A percentile compares a stretch with the other conserved stretches of the same genome.
Conservation (phyloP, 2,888 invertebrate genomes). For the Cataglyphis cursor region DNA sequence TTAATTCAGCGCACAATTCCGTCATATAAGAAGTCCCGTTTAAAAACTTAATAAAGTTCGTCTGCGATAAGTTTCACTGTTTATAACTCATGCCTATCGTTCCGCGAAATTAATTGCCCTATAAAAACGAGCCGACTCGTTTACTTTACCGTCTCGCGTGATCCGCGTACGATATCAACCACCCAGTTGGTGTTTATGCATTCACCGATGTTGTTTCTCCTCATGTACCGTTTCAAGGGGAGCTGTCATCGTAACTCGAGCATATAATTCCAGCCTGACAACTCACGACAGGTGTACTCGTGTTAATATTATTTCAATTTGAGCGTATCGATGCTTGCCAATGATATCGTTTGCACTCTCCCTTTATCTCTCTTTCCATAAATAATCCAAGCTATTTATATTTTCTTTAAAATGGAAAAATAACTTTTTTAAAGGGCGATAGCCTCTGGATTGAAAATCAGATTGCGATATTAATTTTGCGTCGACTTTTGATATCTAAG, state of each 20-base stretch:
- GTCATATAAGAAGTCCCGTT: not conserved
- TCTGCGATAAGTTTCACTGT: not conserved
- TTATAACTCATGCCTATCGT: slow-evolving; percentile 1
- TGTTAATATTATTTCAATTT: slow-evolving; percentile 19
- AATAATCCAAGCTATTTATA: not conserved
- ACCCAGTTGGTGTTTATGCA: slow-evolving; percentile 4
- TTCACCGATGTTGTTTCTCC: not conserved
- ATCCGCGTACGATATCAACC: slow-evolving; percentile 23
- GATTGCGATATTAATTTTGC: not conserved
- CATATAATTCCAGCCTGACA: not conserved
- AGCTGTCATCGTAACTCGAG: not conserved
- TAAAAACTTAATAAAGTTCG: not conserved
- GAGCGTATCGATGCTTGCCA: not conserved
- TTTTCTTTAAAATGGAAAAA: not conserved
- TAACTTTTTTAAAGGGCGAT: not conserved
- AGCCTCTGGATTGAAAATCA: not conserved
- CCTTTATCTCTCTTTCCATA: not conserved
- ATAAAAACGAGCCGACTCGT: slow-evolving; percentile 29
- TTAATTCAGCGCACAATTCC: not conserved
- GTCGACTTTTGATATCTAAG: not conserved
- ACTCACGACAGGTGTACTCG: not conserved
- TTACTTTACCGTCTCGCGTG: slow-evolving; percentile 22
- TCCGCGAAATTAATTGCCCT: slow-evolving; percentile 33
- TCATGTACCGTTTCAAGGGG: slow-evolving; percentile 9
- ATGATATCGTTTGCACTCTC: not conserved